These are phyloP conservation scores for Diloba caeruleocephala DNA, from an alignment of 2,888 invertebrate genomes.

Conservation along the genomic window DNA sequence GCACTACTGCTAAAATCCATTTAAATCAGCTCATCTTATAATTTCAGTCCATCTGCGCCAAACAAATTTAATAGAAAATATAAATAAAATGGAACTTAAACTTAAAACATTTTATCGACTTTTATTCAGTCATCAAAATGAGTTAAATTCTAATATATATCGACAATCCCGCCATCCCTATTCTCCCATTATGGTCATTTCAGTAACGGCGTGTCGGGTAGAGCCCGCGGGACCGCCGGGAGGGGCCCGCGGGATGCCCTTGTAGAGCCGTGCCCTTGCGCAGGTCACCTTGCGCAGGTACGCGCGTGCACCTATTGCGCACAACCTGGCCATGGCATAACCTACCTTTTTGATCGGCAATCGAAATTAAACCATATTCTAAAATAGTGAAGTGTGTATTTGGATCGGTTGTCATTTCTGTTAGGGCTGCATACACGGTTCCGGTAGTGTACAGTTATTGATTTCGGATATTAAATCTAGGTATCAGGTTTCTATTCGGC, in stretches of 20 bases:
- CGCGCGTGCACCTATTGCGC: conserved; percentile 83
- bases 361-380: conserved; percentile 34
- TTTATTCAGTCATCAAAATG: too few relatives aligned
- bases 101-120: too few relatives aligned
- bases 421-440: conserved; percentile 44
- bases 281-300: conserved; percentile 86
- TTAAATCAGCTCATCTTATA: too few relatives aligned
- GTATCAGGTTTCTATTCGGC: conserved; percentile 40
- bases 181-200: conserved; percentile 74
- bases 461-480: conserved; percentile 48
- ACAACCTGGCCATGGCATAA: conserved; percentile 74
- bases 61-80: too few relatives aligned
- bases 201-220: conserved; percentile 79
- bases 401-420: conserved; percentile 10
- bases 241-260: conserved; percentile 62
- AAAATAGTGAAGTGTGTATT: conserved; percentile 32
- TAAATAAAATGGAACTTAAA: too few relatives aligned
- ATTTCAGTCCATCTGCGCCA: too few relatives aligned
- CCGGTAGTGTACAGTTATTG: conserved; percentile 46
- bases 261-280: conserved; percentile 84
- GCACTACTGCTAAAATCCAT: too few relatives aligned
- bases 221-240: conserved; percentile 60
- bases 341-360: conserved; percentile 41
- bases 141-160: conserved; percentile 10
- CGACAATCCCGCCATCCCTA: conserved; percentile 53